Conservation (phyloP, 2,797 vertebrate species). For the Carduelis carduelis region DNA sequence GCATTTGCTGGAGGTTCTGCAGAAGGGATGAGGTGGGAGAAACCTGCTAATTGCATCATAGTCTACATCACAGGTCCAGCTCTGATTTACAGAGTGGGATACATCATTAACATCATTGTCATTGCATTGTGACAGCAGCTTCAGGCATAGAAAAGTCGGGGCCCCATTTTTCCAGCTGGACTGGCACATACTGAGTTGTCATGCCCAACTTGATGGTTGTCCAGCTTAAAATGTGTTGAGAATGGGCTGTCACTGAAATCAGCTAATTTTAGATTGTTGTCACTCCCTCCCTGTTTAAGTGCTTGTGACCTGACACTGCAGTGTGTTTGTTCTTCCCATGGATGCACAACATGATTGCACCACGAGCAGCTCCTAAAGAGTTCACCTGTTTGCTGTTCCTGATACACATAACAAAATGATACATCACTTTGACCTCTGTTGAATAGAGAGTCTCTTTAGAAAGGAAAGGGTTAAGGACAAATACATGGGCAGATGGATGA, state of each 20-base stretch:
- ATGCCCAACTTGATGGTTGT: too few relatives aligned
- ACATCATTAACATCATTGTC: not conserved
- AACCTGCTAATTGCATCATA: not conserved
- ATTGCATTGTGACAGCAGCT: not conserved
- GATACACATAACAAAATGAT: not conserved
- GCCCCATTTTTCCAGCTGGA: not conserved
- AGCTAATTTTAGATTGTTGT: not conserved
- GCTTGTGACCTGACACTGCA: not conserved
- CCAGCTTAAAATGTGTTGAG: not conserved
- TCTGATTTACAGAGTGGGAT: not conserved
- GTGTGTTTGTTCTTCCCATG: not conserved
- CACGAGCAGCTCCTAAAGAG: not conserved
- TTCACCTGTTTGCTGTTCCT: not conserved
- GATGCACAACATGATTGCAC: not conserved
- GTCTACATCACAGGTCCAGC: not conserved
- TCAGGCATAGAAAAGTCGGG: not conserved
- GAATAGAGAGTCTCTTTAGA: not conserved
- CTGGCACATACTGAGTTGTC: not conserved
- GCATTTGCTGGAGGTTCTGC: not conserved
- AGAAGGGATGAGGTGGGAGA: not conserved
- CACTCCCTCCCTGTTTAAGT: not conserved
- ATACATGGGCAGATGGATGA: not conserved
- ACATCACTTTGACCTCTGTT: not conserved
- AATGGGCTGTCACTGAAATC: not conserved
- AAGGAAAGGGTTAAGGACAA: not conserved